Evolutionary conservation across 1,140 invertebrate species (phyloP), one percentile per base, ranked within the genome.

Genomic region (Marisa cornuarietis): DNA sequence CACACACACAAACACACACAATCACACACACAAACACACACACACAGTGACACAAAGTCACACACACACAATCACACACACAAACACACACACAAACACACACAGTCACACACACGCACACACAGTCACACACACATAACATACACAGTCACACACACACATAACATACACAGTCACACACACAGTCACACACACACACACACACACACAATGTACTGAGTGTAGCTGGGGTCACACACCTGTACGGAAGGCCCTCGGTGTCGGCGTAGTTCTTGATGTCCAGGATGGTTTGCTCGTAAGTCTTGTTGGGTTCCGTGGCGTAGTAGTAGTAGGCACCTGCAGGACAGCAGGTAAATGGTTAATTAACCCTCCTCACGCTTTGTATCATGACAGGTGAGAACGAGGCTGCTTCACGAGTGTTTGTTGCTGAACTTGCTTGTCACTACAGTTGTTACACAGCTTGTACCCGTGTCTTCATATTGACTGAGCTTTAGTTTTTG

Each of bases 291-390:
- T 83, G 80, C 68, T 87, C 83, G 61, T 87, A 87, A 22, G 74
- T 86, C 71, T 84, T 85, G 61, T 77, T 76, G 11, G 71, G 26
- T 65, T 87, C 85, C 20, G 84, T 88, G 20, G 85, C 74, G 71
- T 87, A 87, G 77, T 86, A 88, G 54, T 87, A 88, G 66, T 84
- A 88, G 22, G 83, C 87, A 0, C 87, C 85, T 88, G 73, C 24
- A 24, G 42, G 73, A 9, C 42, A 18, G 62, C 54, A 71, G 10
- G 22, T 11, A 2, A 65, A 5, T 16, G 71, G 11, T 58, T 58
- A 0, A 42, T 42, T 42, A 42, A n/a, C n/a, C n/a, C n/a, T n/a
- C n/a, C n/a, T n/a, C n/a, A n/a, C n/a, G n/a, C n/a, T n/a, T n/a
- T n/a, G n/a, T n/a, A n/a, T n/a, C n/a, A n/a, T n/a, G n/a, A n/a